Evolutionary conservation across 2,113 vertebrate genomes (phyloP).

Genomic region (Crotalus tigris): DNA sequence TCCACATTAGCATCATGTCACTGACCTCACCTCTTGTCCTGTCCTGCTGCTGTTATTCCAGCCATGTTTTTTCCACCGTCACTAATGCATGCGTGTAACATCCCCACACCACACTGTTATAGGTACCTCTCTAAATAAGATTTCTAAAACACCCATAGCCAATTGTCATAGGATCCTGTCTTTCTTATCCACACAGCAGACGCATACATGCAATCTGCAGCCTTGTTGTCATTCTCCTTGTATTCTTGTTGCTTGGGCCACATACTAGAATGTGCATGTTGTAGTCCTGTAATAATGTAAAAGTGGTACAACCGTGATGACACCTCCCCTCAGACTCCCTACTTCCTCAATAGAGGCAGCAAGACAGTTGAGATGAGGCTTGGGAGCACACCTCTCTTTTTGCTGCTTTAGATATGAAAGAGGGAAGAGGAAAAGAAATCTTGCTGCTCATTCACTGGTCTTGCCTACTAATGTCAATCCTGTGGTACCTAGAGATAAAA

Average conservation of each 20-base stretch:
- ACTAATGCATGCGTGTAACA: conserved; percentile 82
- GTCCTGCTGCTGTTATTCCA: conserved; percentile 46
- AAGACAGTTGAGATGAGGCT: conserved; percentile 61
- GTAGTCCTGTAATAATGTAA: conserved; percentile 82
- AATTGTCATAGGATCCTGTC: conserved; percentile 67
- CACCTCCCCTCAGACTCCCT: conserved; percentile 57
- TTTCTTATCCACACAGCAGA: background rate
- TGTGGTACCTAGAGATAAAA: conserved; percentile 71
- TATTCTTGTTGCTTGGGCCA: conserved; percentile 83
- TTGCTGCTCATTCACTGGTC: conserved; percentile 71
- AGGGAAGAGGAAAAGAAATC: conserved; percentile 57
- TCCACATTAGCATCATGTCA: conserved; percentile 51
- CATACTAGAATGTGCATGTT: conserved; percentile 91
- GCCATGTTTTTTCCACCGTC: conserved; percentile 65
- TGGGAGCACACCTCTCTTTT: conserved; percentile 60
- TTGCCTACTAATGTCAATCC: conserved; percentile 69
- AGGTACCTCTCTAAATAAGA: conserved; percentile 69
- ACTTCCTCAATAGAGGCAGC: conserved; percentile 64
- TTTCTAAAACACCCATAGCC: conserved; percentile 84
- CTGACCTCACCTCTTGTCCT: conserved; percentile 68
- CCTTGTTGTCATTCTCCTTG: conserved; percentile 71
- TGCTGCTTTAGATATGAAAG: conserved; percentile 68
- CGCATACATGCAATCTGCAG: conserved; percentile 55
- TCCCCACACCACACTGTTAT: conserved; percentile 71
- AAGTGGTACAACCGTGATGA: conserved; percentile 76